Base-by-base conservation (phyloP, 2,113 vertebrate species). In the Cacatua alba region DNA sequence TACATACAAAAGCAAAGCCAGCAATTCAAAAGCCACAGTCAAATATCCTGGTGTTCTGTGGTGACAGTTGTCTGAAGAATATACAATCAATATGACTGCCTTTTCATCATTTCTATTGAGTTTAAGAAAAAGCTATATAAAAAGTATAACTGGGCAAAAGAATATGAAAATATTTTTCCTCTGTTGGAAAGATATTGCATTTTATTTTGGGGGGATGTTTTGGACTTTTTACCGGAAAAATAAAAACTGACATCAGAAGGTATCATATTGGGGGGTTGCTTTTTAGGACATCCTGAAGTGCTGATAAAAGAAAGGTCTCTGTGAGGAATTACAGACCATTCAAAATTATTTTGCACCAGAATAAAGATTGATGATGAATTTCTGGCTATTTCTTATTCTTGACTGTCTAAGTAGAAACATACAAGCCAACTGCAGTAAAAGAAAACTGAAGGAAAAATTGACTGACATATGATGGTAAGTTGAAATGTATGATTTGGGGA, bases 401-500 rank as follows among this genome's bases (percentile, higher is more conserved):
- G 74, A 92, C 84, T 92, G 62, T 48, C 48, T 91, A 94, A 97
- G 77, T 78, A 84, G 74, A 94, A 97, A 89, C 77, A 87, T 20
- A 60, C 17, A 92, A 87, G 20, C 35, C 1, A 2, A 44, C 14
- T 79, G 39, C 26, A 79, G 70, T 52, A 55, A 85, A 89, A 82
- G 25, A 92, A 92, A 96, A 67, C 24, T n/a, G 51, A 82, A 71
- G 43, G 70, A 65, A 92, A 96, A 96, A 95, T 92, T 95, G 84
- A 89, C 65, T 94, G 95, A 85, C 81, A 72, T 67, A 63, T 60
- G 91, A 94, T 82, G 72, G 48, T 62, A 89, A 79, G 93, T 72
- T 79, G 77, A 95, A 95, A 92, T 85, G 62, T 87, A 72, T 91
- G 89, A 94, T 94, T 95, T 92, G 44, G 65, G 62, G 77, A 78